phyloP scores from a whole-genome alignment of 2,888 invertebrate species.

The Coenonympha glycerion region DNA sequence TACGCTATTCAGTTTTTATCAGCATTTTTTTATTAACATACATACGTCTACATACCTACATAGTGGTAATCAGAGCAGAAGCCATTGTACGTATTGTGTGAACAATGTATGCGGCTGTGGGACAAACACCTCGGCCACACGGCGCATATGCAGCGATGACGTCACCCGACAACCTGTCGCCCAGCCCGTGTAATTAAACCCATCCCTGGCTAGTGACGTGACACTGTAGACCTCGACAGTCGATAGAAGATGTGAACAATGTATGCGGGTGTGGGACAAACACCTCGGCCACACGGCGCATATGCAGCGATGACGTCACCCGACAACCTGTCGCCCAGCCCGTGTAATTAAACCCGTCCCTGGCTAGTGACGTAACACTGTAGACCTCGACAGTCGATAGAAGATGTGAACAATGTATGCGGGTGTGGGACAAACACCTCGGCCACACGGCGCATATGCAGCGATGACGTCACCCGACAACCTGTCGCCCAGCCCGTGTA shows the following conservation, averaged over 20 bases:
- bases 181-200: slow-evolving; percentile 74
- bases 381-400: slow-evolving; percentile 30
- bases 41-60: too few species aligned
- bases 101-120: slow-evolving; percentile 19
- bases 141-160: slow-evolving; percentile 56
- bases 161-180: slow-evolving; percentile 76
- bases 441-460: slow-evolving; percentile 40
- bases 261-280: slow-evolving; percentile 19
- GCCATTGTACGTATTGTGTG: slow-evolving; percentile 8
- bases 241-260: slow-evolving; percentile 13
- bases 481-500: slow-evolving; percentile 74
- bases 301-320: slow-evolving; percentile 67
- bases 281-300: slow-evolving; percentile 35
- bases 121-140: slow-evolving; percentile 34
- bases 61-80: slow-evolving; percentile 7
- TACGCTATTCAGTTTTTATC: too few species aligned
- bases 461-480: slow-evolving; percentile 72
- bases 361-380: slow-evolving; percentile 42
- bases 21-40: too few species aligned
- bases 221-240: slow-evolving; percentile 31
- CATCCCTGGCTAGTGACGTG: slow-evolving; percentile 52
- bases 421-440: slow-evolving; percentile 28
- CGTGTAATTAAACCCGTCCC: slow-evolving; percentile 72
- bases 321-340: slow-evolving; percentile 75
- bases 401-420: slow-evolving; percentile 13